Conservation (phyloP, 2,797 vertebrate genomes). For the Ptychobarbus kaznakovi region DNA sequence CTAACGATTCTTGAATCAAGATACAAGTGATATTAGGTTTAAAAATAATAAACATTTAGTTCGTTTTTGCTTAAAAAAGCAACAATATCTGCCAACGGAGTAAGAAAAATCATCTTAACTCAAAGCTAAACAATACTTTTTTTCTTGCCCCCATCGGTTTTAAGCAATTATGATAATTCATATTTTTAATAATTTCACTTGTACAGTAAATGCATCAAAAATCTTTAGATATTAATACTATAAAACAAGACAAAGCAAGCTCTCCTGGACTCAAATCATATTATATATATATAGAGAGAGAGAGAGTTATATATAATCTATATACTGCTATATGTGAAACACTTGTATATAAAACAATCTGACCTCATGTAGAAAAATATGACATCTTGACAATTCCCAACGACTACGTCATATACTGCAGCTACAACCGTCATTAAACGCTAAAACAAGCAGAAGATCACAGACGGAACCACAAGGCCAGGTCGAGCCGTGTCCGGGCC, state of each 20-base stretch:
- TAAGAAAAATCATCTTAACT: too few species aligned
- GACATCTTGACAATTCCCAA: conserved; percentile 58
- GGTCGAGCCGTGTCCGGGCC: conserved; percentile 31
- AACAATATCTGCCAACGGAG: background rate
- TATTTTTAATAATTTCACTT: background rate
- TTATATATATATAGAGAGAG: conserved; percentile 26
- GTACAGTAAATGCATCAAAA: background rate
- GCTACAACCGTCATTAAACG: conserved; percentile 58
- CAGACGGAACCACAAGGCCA: conserved; percentile 17
- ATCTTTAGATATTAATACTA: background rate
- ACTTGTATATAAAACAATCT: conserved; percentile 60
- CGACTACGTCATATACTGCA: conserved; percentile 53
- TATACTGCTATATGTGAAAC: conserved; percentile 63
- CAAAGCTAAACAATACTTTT: too few species aligned
- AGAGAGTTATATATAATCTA: conserved; percentile 50
- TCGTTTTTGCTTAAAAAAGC: background rate
- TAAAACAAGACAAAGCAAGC: conserved; percentile 58
- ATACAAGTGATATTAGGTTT: background rate
- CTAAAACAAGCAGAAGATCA: conserved; percentile 52
- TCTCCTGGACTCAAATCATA: conserved; percentile 74
- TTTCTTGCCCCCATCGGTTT: background rate
- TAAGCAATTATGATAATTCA: too few species aligned
- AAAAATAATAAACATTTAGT: too few species aligned
- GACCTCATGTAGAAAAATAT: conserved; percentile 65
- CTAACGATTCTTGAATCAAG: background rate